Base-by-base conservation (phyloP, 2,797 vertebrate species). In the Caiman crocodilus region DNA sequence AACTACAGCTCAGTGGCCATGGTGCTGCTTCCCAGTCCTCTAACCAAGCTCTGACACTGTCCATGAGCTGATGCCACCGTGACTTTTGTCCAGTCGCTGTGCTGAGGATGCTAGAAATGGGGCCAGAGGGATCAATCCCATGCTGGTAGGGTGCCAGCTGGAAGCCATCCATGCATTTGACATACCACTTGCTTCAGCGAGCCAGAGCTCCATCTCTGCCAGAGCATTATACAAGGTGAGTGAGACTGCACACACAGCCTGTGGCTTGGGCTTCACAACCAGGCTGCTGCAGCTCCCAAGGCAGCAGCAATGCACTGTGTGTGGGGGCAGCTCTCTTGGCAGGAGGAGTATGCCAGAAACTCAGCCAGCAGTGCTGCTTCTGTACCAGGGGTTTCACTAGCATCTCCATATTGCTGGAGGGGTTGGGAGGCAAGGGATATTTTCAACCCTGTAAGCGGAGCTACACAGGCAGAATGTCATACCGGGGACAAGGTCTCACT, bases 151-250 rank as follows among this genome's bases (percentile, higher is more conserved):
- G 12, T 2, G 30, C 21, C 7, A 13, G 58, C 65, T 64, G 6
- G 10, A 75, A 55, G 8, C 18, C n/a, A 75, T 10, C 7, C 35
- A 17, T 14, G 18, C 74, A 15, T 15, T 75, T 69, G 65, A 26
- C 80, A 30, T 16, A 21, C 57, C n/a, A 5, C 18, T 4, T 16
- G 30, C 64, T 42, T 21, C 7, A n/a, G 20, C 1, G 8, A 14
- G 58, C 42, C 74, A 12, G 4, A 42, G 58, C 50, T 6, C 64
- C 58, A 1, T 77, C 65, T 32, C 18, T 32, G 7, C 73, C 11
- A 3, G 2, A 59, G 2, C 6, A 14, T 6, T 12, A 3, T 5
- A 16, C 1, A 3, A 23, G 21, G 14, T 1, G 50, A 50, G 57
- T 64, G 5, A 2, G 4, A 4, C 0, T 2, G 56, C 30, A 79